Base-by-base conservation (phyloP, 2,888 invertebrate species). In the Drosophila rellima region DNA sequence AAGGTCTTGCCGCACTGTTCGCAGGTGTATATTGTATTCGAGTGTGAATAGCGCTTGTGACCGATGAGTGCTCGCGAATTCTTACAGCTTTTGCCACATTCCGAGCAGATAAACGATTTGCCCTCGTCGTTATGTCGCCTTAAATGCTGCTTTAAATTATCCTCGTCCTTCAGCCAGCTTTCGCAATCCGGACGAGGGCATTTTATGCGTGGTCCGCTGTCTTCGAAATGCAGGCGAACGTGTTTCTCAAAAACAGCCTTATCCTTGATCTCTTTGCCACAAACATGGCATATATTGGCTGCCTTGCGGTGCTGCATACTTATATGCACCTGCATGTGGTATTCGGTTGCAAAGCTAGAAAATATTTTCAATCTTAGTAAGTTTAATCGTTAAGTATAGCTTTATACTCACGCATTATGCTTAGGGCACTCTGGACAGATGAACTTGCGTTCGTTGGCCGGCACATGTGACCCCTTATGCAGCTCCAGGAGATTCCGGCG, bases 1-100 rank as follows among this genome's bases (percentile, higher is more conserved):
- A 93, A 93, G 3, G 90, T 90, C 70, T 93, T 93, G 40, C 92
- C 89, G 69, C 93, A 93, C 55, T 90, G 86, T 55, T 90, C 90
- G 66, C 91, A 91, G 50, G 88, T 82, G 65, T 86, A 91, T n/a
- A 84, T 82, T 33, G 82, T 83, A 63, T 90, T 90, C 5, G 89
- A 85, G 72, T 93, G 93, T 2, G 91, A 92, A 70, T 92, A 92
- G 0, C 89, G 87, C 33, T 91, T 88, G 65, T 93, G 93, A 44
- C 91, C 92, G 17, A 90, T 86, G 5, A 93, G 76, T 0, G 93
- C 92, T 13, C 91, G 89, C 3, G 89, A 90, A 56, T 92, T 92
- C 51, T 92, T 91, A 31, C 91, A 91, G 45, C 86, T 84, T 70
- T 90, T 92, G 48, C 89, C 91, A 48, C 92, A 92, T 26, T 90